A percentile compares a stretch with the other conserved stretches of the same genome.
Conservation (phyloP, 1,140 invertebrate species). For the Telenomus remus region DNA sequence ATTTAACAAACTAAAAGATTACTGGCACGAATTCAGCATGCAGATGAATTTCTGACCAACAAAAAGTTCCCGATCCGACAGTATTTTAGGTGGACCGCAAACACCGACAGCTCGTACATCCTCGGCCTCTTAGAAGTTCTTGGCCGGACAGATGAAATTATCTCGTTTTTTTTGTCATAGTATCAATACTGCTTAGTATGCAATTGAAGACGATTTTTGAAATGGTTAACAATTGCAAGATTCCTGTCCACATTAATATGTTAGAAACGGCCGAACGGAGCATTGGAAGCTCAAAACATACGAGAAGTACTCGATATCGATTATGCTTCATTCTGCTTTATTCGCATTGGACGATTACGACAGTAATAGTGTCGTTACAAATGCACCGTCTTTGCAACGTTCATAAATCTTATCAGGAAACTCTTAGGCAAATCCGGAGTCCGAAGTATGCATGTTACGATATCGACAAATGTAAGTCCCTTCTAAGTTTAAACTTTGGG, state of each 20-base stretch:
- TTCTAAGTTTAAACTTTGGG: background rate
- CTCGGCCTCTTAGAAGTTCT: too few species aligned
- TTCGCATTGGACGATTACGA: constrained; percentile 39
- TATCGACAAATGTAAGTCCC: constrained; percentile 29
- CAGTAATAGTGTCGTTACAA: constrained; percentile 52
- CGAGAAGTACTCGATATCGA: constrained; percentile 39
- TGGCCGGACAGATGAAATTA: too few species aligned
- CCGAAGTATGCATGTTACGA: constrained; percentile 8
- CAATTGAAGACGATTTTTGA: too few species aligned
- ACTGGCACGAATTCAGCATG: constrained; percentile 4
- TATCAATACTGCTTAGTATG: too few species aligned
- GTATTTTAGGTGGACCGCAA: too few species aligned
- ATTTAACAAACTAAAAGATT: constrained; percentile 2
- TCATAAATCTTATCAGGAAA: constrained; percentile 62
- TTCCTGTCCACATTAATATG: too few species aligned
- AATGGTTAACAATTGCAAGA: too few species aligned
- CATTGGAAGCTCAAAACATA: constrained; percentile 2
- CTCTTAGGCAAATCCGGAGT: constrained; percentile 34
- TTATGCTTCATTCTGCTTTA: constrained; percentile 31
- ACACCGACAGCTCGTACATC: too few species aligned
- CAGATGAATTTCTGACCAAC: background rate
- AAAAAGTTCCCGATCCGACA: background rate
- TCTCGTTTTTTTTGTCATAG: too few species aligned
- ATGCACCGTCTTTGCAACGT: constrained; percentile 52
- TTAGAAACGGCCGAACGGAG: too few species aligned